Conservation (phyloP, 2,888 invertebrate species). For the Busseola fusca region DNA sequence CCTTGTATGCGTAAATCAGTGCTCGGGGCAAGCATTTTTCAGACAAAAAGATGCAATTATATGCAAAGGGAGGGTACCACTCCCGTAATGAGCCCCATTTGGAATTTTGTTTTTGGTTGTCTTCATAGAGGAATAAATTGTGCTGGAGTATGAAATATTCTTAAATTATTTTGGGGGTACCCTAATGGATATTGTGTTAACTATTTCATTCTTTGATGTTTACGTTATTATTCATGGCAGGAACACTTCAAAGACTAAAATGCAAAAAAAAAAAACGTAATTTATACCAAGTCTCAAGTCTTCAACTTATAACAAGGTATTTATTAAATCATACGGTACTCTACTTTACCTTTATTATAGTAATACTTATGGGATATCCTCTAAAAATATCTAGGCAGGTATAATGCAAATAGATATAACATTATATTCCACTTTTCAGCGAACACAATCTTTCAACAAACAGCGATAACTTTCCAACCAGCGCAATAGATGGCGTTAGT, state of each 20-base stretch:
- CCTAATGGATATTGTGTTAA: slow-evolving; percentile 10
- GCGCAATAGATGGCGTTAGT: slow-evolving; percentile 61
- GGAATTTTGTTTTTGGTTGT: slow-evolving; percentile 64
- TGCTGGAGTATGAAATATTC: slow-evolving; percentile 33
- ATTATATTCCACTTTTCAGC: neutral
- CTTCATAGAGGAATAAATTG: slow-evolving; percentile 52
- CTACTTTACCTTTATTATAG: neutral
- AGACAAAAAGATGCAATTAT: slow-evolving; percentile 88
- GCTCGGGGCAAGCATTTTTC: slow-evolving; percentile 85
- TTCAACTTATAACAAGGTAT: neutral
- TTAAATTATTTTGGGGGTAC: slow-evolving; percentile 23
- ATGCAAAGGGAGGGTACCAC: slow-evolving; percentile 80
- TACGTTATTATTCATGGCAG: neutral
- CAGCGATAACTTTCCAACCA: slow-evolving; percentile 20
- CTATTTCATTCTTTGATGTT: slow-evolving; percentile 28
- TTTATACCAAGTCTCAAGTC: neutral
- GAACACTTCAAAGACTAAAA: slow-evolving; percentile 12
- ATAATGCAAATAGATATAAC: neutral
- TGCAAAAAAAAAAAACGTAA: neutral
- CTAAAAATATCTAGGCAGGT: neutral
- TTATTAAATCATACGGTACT: neutral
- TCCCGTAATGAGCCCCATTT: slow-evolving; percentile 76
- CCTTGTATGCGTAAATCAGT: slow-evolving; percentile 89
- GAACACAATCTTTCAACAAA: slow-evolving; percentile 3
- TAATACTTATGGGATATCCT: neutral